Base-by-base conservation (phyloP, 2,797 vertebrate species). In the Pangasius larnaudii region DNA sequence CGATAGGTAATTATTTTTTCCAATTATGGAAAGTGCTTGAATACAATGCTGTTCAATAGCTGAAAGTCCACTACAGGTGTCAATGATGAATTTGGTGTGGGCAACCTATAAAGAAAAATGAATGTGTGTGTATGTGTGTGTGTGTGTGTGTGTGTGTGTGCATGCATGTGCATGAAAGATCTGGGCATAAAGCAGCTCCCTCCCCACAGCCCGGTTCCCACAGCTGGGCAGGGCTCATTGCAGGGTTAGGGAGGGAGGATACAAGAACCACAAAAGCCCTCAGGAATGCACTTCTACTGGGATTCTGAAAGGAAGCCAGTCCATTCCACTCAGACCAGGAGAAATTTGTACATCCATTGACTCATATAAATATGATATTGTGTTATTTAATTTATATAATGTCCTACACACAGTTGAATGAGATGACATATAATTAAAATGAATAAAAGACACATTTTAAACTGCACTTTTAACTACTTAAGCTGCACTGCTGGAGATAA, bases 251-350 rank as follows among this genome's bases (percentile, higher is more conserved):
- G 89, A 91, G 89, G 90, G 90, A 90, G 90, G 82, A 88, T 86
- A 86, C 83, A 87, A 91, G 87, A 88, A 87, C 90, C 88, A 88
- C 91, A 93, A 90, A 87, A 91, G 83, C 89, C 81, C 88, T 90
- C 63, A 91, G 91, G 91, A 91, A 91, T 91, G 89, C 81, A 89
- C 85, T 91, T 91, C 86, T 88, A 92, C 87, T 85, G 71, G 85
- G 88, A 84, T 88, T 84, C 36, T 74, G 85, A 84, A 85, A 86
- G 88, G 79, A 90, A 88, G 86, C 74, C 85, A 84, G 84, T 90
- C 86, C 69, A 74, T 89, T 88, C 86, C 83, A 80, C 88, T 89
- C 77, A 89, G 65, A 72, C 80, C 75, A 87, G 78, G 33, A 58
- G 74, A 36, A 77, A 89, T 86, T 80, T 81, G 36, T 86, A 78